Base-by-base conservation (phyloP, 2,888 invertebrate species). In the Cinara cedri region DNA sequence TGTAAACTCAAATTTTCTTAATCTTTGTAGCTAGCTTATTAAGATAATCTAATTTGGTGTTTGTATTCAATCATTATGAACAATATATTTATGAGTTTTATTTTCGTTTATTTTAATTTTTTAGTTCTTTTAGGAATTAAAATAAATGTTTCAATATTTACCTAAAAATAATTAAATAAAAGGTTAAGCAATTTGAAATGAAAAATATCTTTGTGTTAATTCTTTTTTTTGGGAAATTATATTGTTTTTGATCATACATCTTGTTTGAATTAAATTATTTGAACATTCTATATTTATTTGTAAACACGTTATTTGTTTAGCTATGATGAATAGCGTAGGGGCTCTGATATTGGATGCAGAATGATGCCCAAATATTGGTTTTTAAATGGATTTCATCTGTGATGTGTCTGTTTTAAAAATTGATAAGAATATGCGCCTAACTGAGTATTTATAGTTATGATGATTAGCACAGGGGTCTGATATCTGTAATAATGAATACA, bases 41-140 rank as follows among this genome's bases (percentile, higher is more conserved):
- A 49, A 68, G 68, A 1, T 16, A 21, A 70, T 70, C 49, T 85
- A 85, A 85, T 85, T 85, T 86, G 86, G 87, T 85, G 90, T 90
- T 90, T 89, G 88, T 85, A 81, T n/a, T n/a, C n/a, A n/a, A n/a
- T n/a, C n/a, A 83, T 87, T 88, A 88, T 88, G 86, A 83, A 90
- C 88, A 88, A 78, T 82, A 81, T 44, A n/a, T n/a, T 21, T 65
- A 19, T 63, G 16, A 10, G n/a, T n/a, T n/a, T n/a, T n/a, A n/a
- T n/a, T n/a, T n/a, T n/a, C n/a, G n/a, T n/a, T n/a, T n/a, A n/a
- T n/a, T n/a, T n/a, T n/a, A n/a, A n/a, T n/a, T n/a, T n/a, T n/a
- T n/a, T n/a, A n/a, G n/a, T n/a, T n/a, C n/a, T n/a, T n/a, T n/a
- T n/a, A n/a, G n/a, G n/a, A n/a, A n/a, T n/a, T n/a, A n/a, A n/a